Percentiles rank a stretch among this genome's conserved stretches.
These are phyloP conservation scores for Crax fasciolata DNA, from an alignment of 2,797 vertebrate genomes.

Conservation along the genomic window DNA sequence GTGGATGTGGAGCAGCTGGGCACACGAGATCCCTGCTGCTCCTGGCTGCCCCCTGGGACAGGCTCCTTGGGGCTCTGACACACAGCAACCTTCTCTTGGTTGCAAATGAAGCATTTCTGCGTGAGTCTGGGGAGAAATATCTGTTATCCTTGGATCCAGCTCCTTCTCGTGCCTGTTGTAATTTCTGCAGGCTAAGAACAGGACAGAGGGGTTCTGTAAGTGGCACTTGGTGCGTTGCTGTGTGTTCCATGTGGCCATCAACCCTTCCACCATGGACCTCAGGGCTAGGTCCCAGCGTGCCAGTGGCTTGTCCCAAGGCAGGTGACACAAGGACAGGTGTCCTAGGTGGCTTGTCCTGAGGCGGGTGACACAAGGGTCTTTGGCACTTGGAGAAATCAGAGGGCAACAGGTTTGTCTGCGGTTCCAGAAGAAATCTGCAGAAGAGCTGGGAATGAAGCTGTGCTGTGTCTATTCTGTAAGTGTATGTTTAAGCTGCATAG, in stretches of 20 bases:
- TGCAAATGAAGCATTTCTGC: not conserved
- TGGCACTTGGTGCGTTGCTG: not conserved
- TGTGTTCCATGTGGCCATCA: fast-evolving
- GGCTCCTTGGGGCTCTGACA: not conserved
- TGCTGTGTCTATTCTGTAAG: not conserved
- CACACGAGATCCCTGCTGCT: not conserved
- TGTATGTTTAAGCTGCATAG: not conserved
- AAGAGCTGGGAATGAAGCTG: not conserved
- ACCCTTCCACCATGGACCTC: not conserved
- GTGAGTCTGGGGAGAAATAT: not conserved
- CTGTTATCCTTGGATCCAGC: not conserved
- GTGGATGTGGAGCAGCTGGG: not conserved
- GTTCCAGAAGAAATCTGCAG: not conserved
- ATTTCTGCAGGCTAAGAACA: not conserved
- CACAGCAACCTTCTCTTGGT: not conserved
- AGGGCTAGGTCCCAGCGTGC: no score
- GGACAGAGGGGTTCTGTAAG: not conserved
- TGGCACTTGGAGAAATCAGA: not conserved
- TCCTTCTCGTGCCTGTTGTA: not conserved
- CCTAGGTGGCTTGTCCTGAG: not conserved
- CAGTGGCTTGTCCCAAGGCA: no score
- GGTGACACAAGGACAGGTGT: no score
- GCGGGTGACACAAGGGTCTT: not conserved
- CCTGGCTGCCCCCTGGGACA: not conserved
- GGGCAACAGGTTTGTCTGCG: not conserved